phyloP scores from a whole-genome alignment of 92 coral and sea anemone species.

The Epizoanthus fatuus region DNA sequence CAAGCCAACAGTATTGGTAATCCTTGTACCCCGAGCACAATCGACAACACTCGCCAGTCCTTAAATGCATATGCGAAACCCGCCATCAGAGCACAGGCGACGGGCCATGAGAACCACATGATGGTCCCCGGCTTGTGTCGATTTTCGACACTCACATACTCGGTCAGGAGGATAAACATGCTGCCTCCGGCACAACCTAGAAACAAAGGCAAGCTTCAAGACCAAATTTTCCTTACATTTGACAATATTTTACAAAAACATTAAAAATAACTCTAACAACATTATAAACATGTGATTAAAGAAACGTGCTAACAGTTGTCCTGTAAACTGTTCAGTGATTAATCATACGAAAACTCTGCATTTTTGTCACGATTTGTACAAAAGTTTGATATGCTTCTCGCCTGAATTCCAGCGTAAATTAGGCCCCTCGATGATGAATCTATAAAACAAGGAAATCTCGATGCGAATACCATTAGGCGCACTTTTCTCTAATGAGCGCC shows the following conservation, averaged over 20 bases:
- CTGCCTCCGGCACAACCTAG: background rate
- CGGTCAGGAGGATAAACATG: conserved; percentile 1
- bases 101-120: conserved; percentile 1
- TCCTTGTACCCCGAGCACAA: conserved; percentile 13
- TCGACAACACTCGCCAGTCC: conserved; percentile 48
- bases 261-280: background rate
- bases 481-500: too few relatives aligned
- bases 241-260: background rate
- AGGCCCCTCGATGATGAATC: too few relatives aligned
- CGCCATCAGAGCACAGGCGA: conserved; percentile 26
- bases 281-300: too few relatives aligned
- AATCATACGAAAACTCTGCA: too few relatives aligned
- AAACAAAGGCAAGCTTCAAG: background rate
- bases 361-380: too few relatives aligned
- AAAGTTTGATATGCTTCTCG: too few relatives aligned
- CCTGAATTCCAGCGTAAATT: too few relatives aligned
- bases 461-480: too few relatives aligned
- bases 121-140: conserved; percentile 5
- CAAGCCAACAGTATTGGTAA: background rate
- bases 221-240: background rate
- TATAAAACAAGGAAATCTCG: too few relatives aligned
- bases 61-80: conserved; percentile 32
- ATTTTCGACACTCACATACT: background rate
- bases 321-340: too few relatives aligned
- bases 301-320: too few relatives aligned